Evolutionary conservation across 2,113 vertebrate species (phyloP).

Genomic region (Struthio camelus): DNA sequence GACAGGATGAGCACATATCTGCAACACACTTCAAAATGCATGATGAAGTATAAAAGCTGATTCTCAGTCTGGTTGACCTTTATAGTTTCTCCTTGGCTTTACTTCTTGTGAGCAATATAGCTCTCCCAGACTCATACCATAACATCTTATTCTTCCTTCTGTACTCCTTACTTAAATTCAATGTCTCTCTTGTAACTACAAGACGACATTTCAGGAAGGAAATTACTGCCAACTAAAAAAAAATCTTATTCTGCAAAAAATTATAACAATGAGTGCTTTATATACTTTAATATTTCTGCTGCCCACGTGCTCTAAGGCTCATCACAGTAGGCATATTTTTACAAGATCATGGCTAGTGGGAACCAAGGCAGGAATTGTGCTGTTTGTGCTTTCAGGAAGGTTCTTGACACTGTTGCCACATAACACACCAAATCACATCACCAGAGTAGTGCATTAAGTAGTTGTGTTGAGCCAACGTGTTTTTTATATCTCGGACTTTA

Average conservation of each 20-base stretch:
- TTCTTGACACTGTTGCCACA: background rate
- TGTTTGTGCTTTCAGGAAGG: background rate
- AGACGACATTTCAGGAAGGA: background rate
- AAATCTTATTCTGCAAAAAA: no score
- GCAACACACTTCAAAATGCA: background rate
- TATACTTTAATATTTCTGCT: background rate
- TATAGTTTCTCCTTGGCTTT: background rate
- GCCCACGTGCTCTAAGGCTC: background rate
- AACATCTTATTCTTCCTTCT: background rate
- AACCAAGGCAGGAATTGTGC: background rate
- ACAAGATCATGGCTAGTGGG: background rate
- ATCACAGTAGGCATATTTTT: background rate
- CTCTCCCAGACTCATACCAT: background rate
- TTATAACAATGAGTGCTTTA: no score
- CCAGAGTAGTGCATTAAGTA: background rate
- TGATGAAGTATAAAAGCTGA: background rate
- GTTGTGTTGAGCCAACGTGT: background rate
- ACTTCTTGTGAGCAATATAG: background rate
- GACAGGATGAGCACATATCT: background rate
- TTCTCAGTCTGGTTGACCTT: background rate
- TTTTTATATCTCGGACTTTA: background rate
- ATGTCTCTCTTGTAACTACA: background rate
- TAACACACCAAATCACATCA: background rate
- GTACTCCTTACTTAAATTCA: background rate
- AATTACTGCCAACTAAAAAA: no score